These are phyloP conservation scores for Theonella swinhoei DNA, from an alignment of 37 sponge, comb jelly and placozoan species.

Conservation along the genomic window DNA sequence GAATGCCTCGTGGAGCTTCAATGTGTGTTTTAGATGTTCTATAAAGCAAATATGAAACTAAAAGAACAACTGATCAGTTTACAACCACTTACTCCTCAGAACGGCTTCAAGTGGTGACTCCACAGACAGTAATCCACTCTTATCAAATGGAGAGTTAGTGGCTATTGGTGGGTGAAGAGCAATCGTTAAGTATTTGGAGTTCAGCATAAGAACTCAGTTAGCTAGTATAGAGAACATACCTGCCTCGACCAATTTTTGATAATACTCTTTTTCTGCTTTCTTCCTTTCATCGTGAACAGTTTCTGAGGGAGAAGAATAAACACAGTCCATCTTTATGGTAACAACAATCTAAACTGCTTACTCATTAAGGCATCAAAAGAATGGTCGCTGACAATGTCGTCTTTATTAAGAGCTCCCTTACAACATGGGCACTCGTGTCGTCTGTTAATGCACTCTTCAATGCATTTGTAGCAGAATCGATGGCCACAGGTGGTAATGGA, in stretches of 20 bases:
- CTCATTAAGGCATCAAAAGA: not conserved
- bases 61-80: no score
- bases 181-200: no score
- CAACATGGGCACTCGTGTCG: slow-evolving; percentile 75
- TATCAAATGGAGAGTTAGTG: slow-evolving; percentile 16
- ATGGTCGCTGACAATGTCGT: not conserved
- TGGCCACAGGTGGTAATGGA: slow-evolving; percentile 72
- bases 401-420: slow-evolving; percentile 4
- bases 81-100: slow-evolving; percentile 40
- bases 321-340: no score
- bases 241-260: slow-evolving; percentile 15
- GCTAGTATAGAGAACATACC: slow-evolving; percentile 10
- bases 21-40: slow-evolving; percentile 68
- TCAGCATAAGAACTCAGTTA: not conserved
- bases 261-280: slow-evolving; percentile 48
- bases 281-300: slow-evolving; percentile 14
- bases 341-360: not conserved
- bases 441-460: slow-evolving; percentile 69
- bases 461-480: slow-evolving; percentile 68
- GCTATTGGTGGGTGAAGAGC: not conserved
- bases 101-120: slow-evolving; percentile 59
- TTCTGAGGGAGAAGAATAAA: not conserved
- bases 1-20: slow-evolving; percentile 54
- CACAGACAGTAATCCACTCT: not conserved
- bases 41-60: not conserved